Conservation (phyloP, 2,113 vertebrate species). For the Vanacampus margaritifer region DNA sequence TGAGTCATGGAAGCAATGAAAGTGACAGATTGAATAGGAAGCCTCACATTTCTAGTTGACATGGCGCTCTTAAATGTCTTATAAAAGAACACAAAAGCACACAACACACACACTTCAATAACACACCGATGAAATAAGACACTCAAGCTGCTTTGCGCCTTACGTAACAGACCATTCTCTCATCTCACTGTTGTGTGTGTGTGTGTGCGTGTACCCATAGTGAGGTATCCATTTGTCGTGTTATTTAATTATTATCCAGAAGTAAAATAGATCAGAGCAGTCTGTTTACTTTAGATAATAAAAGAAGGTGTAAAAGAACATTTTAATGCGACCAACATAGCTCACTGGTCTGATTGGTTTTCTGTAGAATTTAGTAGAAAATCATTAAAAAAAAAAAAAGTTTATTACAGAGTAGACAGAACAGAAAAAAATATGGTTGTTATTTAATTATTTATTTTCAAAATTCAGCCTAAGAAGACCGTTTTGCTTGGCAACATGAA, state of each 20-base stretch:
- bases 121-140: conserved; percentile 15
- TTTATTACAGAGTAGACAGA: background rate
- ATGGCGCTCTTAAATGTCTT: background rate
- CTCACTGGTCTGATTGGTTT: background rate
- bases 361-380: background rate
- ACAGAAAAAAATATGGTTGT: background rate
- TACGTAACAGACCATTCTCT: conserved; percentile 28
- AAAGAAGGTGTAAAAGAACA: background rate
- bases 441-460: no score
- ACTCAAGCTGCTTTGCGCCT: conserved; percentile 23
- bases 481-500: no score
- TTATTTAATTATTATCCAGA: background rate
- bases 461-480: no score
- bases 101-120: conserved; percentile 16
- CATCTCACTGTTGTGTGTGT: conserved; percentile 3
- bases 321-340: background rate
- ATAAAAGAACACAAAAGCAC: conserved; percentile 16
- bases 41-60: background rate
- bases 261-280: background rate
- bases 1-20: conserved; percentile 4
- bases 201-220: background rate
- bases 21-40: background rate
- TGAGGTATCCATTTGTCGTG: background rate
- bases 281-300: background rate
- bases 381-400: background rate